Evolutionary conservation across 2,113 vertebrate genomes (phyloP), one percentile per base, ranked within the genome.

Genomic region (Lycaon pictus): DNA sequence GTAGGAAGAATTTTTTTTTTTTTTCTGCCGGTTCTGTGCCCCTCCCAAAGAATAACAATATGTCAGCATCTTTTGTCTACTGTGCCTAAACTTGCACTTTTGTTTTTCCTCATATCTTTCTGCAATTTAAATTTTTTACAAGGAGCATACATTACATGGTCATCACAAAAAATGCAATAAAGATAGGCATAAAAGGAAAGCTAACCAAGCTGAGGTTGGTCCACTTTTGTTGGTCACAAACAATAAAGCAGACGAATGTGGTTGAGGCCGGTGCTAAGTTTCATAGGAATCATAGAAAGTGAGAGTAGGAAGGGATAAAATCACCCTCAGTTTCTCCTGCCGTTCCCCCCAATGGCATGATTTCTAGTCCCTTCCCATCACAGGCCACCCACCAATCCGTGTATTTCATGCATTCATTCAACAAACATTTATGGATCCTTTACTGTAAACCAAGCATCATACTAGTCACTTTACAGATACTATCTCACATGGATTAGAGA

Each of bases 51-150:
- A 84, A 55, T 23, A 93, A 63, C 72, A 72, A 51, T 43, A 81
- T 23, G 69, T 87, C 94, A 56, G 69, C 83, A 48, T 77, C 53
- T 80, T 79, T 8, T 84, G 35, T 56, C 69, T 56, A 55, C 63
- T 43, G 20, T 43, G 58, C 29, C 82, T 84, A 85, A 89, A 94
- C 77, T 80, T 95, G 67, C 80, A 92, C 80, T 96, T 96, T 95
- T 79, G 0, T 80, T 94, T 95, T 91, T 80, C 62, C 43, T 74
- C 19, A 13, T 60, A 83, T 79, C 67, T 76, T 58, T 93, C 56
- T 96, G 87, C 55, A 88, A 92, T 90, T 96, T 83, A 90, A 60
- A 20, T 16, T 65, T 80, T 97, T 96, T 96, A 93, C 53, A 94
- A 96, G 90, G 43, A 85, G 32, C 58, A 53, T 5, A 1, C 76